phyloP scores from a whole-genome alignment of 1,140 invertebrate genomes.

The Sarcophaga peregrina region DNA sequence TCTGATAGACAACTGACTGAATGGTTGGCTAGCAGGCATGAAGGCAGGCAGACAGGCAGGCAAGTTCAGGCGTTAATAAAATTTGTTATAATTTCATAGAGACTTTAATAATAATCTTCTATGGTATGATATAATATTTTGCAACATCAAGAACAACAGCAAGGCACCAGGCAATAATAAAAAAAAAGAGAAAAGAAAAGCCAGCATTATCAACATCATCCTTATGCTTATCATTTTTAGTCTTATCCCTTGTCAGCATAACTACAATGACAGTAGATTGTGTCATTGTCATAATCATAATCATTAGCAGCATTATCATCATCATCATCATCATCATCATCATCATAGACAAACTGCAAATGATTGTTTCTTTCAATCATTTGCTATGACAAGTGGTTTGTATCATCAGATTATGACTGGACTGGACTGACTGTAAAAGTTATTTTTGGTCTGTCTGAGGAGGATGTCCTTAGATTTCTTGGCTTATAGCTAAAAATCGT shows the following conservation, averaged over 20 bases:
- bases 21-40: not conserved
- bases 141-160: not conserved
- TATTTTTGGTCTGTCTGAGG: not conserved
- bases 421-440: not conserved
- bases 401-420: not conserved
- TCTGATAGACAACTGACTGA: too few relatives aligned
- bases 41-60: not conserved
- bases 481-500: too few relatives aligned
- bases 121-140: too few relatives aligned
- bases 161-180: too few relatives aligned
- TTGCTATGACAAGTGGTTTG: constrained; percentile 24
- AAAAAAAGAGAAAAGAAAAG: not conserved
- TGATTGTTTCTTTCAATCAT: not conserved
- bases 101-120: not conserved
- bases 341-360: not conserved
- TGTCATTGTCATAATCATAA: not conserved
- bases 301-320: too few relatives aligned
- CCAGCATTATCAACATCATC: not conserved
- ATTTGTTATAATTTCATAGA: constrained; percentile 4
- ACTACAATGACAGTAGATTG: not conserved
- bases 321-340: not conserved
- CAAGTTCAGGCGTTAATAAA: not conserved
- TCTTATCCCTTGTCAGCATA: not conserved
- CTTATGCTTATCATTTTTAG: not conserved
- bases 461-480: too few relatives aligned